Conservation (phyloP, 2,888 invertebrate species). For the Notocelia uddmanniana region DNA sequence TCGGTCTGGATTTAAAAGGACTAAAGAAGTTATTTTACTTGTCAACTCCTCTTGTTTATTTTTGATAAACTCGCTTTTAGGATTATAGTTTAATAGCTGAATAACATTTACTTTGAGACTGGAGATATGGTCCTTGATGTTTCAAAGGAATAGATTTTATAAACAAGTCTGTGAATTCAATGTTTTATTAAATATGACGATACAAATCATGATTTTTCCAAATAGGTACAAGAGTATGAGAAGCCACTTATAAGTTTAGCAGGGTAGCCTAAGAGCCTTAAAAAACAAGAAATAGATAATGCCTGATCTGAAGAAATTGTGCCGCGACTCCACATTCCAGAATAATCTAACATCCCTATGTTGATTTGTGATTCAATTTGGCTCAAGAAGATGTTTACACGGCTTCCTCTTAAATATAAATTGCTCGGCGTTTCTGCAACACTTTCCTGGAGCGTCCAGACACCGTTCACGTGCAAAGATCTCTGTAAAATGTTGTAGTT, state of each 20-base stretch:
- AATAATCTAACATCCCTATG: conserved; percentile 25
- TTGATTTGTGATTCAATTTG: conserved; percentile 43
- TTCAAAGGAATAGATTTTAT: background rate
- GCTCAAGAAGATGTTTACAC: conserved; percentile 35
- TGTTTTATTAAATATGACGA: no score
- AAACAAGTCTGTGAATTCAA: no score
- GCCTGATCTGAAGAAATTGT: background rate
- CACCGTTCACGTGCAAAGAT: conserved; percentile 14
- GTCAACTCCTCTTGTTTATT: conserved; percentile 26
- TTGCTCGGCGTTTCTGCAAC: conserved; percentile 39
- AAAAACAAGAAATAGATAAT: background rate
- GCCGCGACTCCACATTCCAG: background rate
- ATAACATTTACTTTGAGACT: background rate
- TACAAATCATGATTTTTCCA: no score
- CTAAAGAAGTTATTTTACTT: conserved; percentile 33
- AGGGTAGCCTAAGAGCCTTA: no score
- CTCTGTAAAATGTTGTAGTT: conserved; percentile 7
- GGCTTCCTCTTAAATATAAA: conserved; percentile 44
- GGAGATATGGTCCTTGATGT: background rate
- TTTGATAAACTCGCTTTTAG: background rate
- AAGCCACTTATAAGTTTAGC: no score
- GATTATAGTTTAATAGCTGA: conserved; percentile 24
- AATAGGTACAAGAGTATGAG: no score
- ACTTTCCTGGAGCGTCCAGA: conserved; percentile 8
- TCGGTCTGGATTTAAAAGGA: conserved; percentile 53